Percentiles rank a stretch among this genome's conserved stretches.
Evolutionary conservation across 2,797 vertebrate species (phyloP).

Genomic region (Sorex maritimensis): DNA sequence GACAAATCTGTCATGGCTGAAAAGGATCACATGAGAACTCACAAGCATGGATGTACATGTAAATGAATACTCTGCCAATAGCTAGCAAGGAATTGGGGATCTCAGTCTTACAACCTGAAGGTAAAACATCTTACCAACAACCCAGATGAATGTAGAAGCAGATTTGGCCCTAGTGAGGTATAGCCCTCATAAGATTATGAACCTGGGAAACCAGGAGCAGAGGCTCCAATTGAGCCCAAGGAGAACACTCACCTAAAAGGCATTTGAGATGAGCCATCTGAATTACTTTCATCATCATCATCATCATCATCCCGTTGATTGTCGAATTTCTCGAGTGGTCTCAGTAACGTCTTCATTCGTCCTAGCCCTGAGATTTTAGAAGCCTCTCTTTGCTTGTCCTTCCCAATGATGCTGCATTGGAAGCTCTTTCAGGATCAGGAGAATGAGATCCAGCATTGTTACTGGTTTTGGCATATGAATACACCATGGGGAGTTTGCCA

Average conservation of each 20-base stretch:
- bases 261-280: background rate
- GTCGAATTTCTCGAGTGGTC: no score
- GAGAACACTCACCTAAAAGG: background rate
- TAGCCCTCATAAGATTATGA: background rate
- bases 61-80: background rate
- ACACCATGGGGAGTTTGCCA: no score
- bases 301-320: no score
- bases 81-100: background rate
- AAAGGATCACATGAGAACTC: background rate
- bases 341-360: no score
- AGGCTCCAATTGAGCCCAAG: background rate
- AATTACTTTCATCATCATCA: background rate
- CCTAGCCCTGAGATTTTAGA: no score
- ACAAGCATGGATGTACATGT: background rate
- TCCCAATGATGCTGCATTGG: no score
- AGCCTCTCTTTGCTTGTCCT: no score
- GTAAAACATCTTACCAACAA: background rate
- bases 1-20: background rate
- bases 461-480: no score
- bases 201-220: background rate
- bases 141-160: background rate
- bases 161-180: background rate
- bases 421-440: no score
- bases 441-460: no score
- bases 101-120: background rate